Base-by-base conservation (phyloP, 1,140 invertebrate species). In the Euwallacea fornicatus region DNA sequence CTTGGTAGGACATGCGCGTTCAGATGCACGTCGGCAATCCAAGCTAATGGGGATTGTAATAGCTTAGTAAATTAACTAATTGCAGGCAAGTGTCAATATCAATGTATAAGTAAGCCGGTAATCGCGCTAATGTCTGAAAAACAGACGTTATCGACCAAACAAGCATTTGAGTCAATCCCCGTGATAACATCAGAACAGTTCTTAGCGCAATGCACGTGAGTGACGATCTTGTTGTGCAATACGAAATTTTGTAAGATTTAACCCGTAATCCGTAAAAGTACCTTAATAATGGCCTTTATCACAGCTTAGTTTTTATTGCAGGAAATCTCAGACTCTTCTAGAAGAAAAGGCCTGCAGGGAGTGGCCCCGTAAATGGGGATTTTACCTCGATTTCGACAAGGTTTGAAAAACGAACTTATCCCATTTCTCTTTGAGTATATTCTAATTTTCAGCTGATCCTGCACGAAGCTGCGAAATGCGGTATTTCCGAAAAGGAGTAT, bases 341-440 rank as follows among this genome's bases (percentile, higher is more conserved):
- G 73, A 76, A 43, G 62, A 69, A 21, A 73, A 73, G 55, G 73
- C 75, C 4, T 59, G 71, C 7, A 67, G 16, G 44, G 71, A 76
- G 16, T 76, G 75, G 75, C 33, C 59, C 11, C 47, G 44, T n/a
- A 76, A 74, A 65, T 76, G 75, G 75, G 73, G 71, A 9, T 73
- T 74, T 50, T 62, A 69, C 9, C 21, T 74, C 16, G 56, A 73
- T 33, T 74, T 76, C 42, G 21, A 74, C 33, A 66, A 74, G 69
- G 75, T 72, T 61, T 63, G 60, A 33, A 33, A 4, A 33, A 33
- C 21, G 1, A 33, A 33, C 21, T 64, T 70, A 53, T n/a, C n/a
- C n/a, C n/a, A n/a, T 11, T 41, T 13, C 4, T 16, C 13, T 7
- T 15, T 15, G 11, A 66, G 8, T 65, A 33, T 2, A 33, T 33